These are phyloP conservation scores for Drosophila bocki DNA, from an alignment of 1,140 invertebrate genomes.

Conservation along the genomic window DNA sequence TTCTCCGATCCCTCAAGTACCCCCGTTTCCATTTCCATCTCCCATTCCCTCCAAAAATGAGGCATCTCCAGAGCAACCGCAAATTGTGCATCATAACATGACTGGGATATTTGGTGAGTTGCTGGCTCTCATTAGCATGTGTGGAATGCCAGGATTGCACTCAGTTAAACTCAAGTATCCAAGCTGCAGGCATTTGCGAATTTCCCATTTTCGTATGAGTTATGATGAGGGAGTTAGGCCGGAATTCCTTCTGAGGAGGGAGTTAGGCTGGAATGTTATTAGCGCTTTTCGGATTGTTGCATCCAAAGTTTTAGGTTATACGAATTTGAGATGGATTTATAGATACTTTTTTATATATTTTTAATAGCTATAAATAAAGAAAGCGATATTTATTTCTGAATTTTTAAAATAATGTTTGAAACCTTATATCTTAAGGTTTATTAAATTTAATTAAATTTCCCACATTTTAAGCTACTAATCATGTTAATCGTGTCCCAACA, in stretches of 20 bases:
- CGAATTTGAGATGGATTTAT: not conserved
- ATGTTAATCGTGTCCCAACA: not conserved
- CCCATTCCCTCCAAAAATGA: constrained; percentile 18
- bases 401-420: too few species aligned
- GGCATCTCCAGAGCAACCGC: constrained; percentile 41
- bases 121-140: constrained; percentile 46
- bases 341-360: not conserved
- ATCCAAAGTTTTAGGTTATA: not conserved
- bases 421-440: too few species aligned
- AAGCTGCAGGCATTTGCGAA: constrained; percentile 9
- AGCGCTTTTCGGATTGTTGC: not conserved
- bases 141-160: constrained; percentile 39
- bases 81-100: constrained; percentile 41
- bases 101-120: constrained; percentile 37
- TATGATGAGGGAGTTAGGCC: not conserved
- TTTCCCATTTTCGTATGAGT: not conserved
- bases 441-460: too few species aligned
- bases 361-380: not conserved
- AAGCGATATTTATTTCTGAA: not conserved
- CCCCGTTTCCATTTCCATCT: constrained; percentile 9
- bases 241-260: not conserved
- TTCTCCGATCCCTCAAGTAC: constrained; percentile 4
- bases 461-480: too few species aligned
- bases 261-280: not conserved
- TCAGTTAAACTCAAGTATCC: constrained; percentile 26